phyloP scores from a whole-genome alignment of 2,113 vertebrate species.

The Amia ocellicauda region DNA sequence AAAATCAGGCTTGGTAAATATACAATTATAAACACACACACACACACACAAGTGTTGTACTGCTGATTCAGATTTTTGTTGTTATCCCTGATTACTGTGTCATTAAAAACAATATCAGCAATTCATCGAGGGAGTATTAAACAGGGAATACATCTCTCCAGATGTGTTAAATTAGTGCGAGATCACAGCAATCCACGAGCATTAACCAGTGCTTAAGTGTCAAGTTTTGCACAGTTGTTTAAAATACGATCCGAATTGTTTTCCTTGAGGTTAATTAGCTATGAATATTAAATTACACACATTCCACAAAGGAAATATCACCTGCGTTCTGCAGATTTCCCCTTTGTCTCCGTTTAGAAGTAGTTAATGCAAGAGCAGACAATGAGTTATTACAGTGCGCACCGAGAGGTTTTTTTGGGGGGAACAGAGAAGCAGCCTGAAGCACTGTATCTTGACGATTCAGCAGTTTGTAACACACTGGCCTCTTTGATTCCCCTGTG shows the following conservation, averaged over 20 bases:
- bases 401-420: background rate
- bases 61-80: constrained; percentile 6
- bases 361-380: constrained; percentile 1
- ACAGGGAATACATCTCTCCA: constrained; percentile 1
- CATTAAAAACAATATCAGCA: constrained; percentile 13
- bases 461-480: constrained; percentile 13
- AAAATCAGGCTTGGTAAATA: background rate
- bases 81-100: constrained; percentile 10
- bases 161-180: constrained; percentile 11
- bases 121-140: constrained; percentile 13
- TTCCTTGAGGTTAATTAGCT: constrained; percentile 16
- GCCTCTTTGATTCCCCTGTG: constrained; percentile 21
- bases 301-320: constrained; percentile 10
- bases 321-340: constrained; percentile 4
- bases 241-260: constrained; percentile 18
- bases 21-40: too few species aligned
- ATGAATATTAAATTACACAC: constrained; percentile 20
- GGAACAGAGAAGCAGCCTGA: background rate
- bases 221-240: background rate
- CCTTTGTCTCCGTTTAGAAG: background rate
- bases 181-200: background rate
- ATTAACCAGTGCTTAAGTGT: background rate
- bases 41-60: background rate
- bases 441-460: constrained; percentile 10
- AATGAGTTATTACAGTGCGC: background rate